Evolutionary conservation across 2,888 invertebrate species (phyloP).

Genomic region (Thera obeliscata): DNA sequence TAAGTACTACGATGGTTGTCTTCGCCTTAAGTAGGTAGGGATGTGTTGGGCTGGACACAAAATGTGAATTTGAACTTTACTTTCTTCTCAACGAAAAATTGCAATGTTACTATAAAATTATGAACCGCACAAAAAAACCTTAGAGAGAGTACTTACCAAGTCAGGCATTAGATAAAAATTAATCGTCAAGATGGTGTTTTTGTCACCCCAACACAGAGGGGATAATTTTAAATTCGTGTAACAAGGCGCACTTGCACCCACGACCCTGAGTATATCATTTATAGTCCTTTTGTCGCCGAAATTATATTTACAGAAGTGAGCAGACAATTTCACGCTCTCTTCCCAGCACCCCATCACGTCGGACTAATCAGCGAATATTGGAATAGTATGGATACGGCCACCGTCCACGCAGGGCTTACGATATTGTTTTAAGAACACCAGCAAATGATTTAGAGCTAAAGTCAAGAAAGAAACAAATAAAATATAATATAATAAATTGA

Average conservation of each 20-base stretch:
- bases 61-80: too few species aligned
- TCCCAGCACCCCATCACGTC: constrained; percentile 76
- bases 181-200: constrained; percentile 35
- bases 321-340: constrained; percentile 85
- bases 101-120: too few species aligned
- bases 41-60: too few species aligned
- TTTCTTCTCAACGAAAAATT: too few species aligned
- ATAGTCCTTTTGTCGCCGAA: constrained; percentile 84
- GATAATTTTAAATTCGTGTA: constrained; percentile 69
- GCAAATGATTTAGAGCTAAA: too few species aligned
- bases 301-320: constrained; percentile 85
- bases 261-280: constrained; percentile 80
- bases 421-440: too few species aligned
- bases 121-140: background rate
- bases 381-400: constrained; percentile 58
- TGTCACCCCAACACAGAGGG: constrained; percentile 48
- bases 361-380: constrained; percentile 75
- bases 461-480: too few species aligned
- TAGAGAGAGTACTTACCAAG: background rate
- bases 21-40: too few species aligned
- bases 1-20: too few species aligned
- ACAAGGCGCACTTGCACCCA: constrained; percentile 73
- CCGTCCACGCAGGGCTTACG: too few species aligned
- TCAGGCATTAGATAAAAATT: constrained; percentile 22
- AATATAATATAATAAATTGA: too few species aligned